Percentiles rank a stretch among this genome's conserved stretches.
These are phyloP conservation scores for Bhutanitis thaidina DNA, from an alignment of 2,888 invertebrate species.

Conservation along the genomic window DNA sequence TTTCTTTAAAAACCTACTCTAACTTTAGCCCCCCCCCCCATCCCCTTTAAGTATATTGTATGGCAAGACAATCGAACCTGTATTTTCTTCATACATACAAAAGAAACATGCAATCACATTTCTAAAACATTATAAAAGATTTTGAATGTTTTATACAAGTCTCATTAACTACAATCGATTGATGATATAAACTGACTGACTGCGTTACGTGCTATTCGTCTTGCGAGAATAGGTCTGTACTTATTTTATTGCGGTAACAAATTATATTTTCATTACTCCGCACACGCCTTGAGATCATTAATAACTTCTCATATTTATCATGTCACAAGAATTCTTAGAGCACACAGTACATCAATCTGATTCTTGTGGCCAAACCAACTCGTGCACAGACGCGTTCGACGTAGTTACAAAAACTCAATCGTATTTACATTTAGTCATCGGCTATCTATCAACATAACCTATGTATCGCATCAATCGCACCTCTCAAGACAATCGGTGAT, in stretches of 20 bases:
- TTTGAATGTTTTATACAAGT: constrained; percentile 10
- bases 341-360: constrained; percentile 31
- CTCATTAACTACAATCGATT: constrained; percentile 11
- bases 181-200: constrained; percentile 13
- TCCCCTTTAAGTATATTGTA: no score
- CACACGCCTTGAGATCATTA: constrained; percentile 27
- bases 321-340: constrained; percentile 36
- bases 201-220: constrained; percentile 8
- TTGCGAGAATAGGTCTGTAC: constrained; percentile 9
- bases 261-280: constrained; percentile 35
- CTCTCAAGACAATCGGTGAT: constrained; percentile 67
- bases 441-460: constrained; percentile 60
- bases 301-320: constrained; percentile 34
- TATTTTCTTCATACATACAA: no score
- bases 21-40: no score
- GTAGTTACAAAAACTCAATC: constrained; percentile 57
- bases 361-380: constrained; percentile 43
- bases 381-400: constrained; percentile 31
- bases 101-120: constrained; percentile 7
- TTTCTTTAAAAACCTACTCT: no score
- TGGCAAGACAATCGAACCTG: no score
- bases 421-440: constrained; percentile 69
- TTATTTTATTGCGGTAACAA: constrained; percentile 14
- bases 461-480: constrained; percentile 48
- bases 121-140: constrained; percentile 4